Conservation (phyloP, 37 sponge, comb jelly and placozoan genomes). For the Oscarella lobularis region DNA sequence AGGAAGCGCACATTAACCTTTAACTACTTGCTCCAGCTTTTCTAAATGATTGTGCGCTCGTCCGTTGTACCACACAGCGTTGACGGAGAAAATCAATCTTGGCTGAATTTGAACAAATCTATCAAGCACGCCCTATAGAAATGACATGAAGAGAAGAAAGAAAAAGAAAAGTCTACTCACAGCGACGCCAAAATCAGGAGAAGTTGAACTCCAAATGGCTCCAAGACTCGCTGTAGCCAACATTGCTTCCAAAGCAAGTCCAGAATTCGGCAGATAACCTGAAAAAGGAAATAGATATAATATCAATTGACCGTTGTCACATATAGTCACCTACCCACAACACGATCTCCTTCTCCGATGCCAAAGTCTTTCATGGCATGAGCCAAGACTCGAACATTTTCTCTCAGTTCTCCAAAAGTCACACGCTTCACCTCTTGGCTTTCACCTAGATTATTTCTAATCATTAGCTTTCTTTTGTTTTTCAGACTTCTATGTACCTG, state of each 20-base stretch:
- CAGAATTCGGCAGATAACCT: constrained; percentile 91
- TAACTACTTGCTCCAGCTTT: constrained; percentile 72
- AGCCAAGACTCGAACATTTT: constrained; percentile 49
- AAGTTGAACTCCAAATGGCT: constrained; percentile 92
- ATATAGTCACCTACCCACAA: constrained; percentile 40
- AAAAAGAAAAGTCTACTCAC: constrained; percentile 28
- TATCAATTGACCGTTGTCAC: neutral
- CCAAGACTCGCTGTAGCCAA: constrained; percentile 83
- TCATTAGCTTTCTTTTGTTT: too few species aligned
- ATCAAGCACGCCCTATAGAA: constrained; percentile 78
- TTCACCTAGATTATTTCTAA: constrained; percentile 50
- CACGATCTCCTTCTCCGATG: constrained; percentile 64
- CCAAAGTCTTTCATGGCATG: constrained; percentile 65
- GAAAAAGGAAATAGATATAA: too few species aligned
- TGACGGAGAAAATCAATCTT: constrained; percentile 94
- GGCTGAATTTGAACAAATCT: constrained; percentile 87
- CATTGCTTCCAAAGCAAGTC: constrained; percentile 91
- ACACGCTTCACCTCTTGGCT: constrained; percentile 37
- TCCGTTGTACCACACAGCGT: constrained; percentile 89
- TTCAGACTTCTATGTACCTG: constrained; percentile 52
- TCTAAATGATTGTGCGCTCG: constrained; percentile 62
- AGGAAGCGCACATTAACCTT: constrained; percentile 40
- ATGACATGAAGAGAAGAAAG: neutral
- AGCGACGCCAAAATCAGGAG: constrained; percentile 95
- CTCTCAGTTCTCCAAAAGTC: constrained; percentile 54